Evolutionary conservation across 2,888 invertebrate genomes (phyloP), one percentile per base, ranked within the genome.

Genomic region (Xestia ashworthii): DNA sequence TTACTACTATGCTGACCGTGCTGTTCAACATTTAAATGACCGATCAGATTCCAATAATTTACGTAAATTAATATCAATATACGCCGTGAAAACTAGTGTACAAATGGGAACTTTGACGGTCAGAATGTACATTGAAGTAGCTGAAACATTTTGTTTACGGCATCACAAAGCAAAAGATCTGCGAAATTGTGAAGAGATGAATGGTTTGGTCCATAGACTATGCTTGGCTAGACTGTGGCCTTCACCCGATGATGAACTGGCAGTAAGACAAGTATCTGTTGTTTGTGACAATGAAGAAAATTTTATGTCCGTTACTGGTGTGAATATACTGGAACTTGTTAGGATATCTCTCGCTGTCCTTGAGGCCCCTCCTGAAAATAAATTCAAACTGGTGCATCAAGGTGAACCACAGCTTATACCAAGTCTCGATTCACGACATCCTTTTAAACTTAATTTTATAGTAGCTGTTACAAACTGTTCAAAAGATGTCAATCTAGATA

Each of bases 41-140:
- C 87, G 87, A 46, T 83, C 90, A 1, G 78, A 78, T 50, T 92
- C 93, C 25, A 92, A 93, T 71, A 95, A 95, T 76, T 91, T 95
- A 83, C 90, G 92, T 84, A 95, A 95, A 89, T 76, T 95, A 62
- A 87, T 95, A 50, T 91, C 93, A 25, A 90, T 95, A 68, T 93
- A 95, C 83, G 90, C 92, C 16, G 83, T 90, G 70, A 90, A 93
- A 83, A 91, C 76, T 41, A 92, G 89, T 81, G 78, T 88, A 4
- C 93, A 93, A 65, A 95, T 95, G 94, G 90, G 91, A 41, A 89
- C 91, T 4, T 85, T 87, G 25, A 90, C 93, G 81, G 88, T 95
- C 9, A 91, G 93, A 81, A 93, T 96, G 94, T 95, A 92, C 80
- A 90, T 96, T 50, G 95, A 95, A 91, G 88, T 92, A 32, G 95